phyloP scores from a whole-genome alignment of 1,140 invertebrate genomes.

The Babylonia areolata region DNA sequence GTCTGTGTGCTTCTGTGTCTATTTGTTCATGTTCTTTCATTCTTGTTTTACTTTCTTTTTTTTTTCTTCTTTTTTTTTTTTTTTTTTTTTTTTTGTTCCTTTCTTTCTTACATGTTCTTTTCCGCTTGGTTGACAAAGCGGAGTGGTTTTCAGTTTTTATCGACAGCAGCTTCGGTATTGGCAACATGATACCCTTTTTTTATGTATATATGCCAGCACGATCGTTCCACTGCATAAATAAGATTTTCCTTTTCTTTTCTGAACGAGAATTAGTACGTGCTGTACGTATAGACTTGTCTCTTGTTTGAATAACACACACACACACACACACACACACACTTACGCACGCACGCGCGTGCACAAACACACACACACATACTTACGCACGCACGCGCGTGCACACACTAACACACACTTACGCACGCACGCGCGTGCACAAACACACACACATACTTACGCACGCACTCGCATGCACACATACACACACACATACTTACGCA shows the following conservation, averaged over 20 bases:
- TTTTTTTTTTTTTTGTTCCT: not conserved
- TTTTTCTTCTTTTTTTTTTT: not conserved
- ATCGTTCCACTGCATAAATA: too few relatives aligned
- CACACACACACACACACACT: slow-evolving; percentile 23
- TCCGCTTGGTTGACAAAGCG: too few relatives aligned
- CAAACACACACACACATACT: not conserved
- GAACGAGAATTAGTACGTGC: too few relatives aligned
- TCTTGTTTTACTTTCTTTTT: not conserved
- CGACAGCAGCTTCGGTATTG: too few relatives aligned
- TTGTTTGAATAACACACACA: not conserved
- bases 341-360: not conserved
- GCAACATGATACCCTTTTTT: too few relatives aligned
- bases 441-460: not conserved
- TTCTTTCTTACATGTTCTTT: too few relatives aligned
- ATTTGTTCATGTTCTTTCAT: too few relatives aligned
- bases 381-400: not conserved
- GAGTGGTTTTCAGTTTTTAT: too few relatives aligned
- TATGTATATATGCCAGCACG: too few relatives aligned
- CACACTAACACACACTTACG: not conserved
- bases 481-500: not conserved
- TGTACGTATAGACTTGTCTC: too few relatives aligned
- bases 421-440: not conserved
- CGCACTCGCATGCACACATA: not conserved
- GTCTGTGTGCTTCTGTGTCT: too few relatives aligned
- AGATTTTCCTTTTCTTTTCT: too few relatives aligned